These are phyloP conservation scores for Paraescarpia echinospica DNA, from an alignment of 1,140 invertebrate genomes.

Conservation along the genomic window DNA sequence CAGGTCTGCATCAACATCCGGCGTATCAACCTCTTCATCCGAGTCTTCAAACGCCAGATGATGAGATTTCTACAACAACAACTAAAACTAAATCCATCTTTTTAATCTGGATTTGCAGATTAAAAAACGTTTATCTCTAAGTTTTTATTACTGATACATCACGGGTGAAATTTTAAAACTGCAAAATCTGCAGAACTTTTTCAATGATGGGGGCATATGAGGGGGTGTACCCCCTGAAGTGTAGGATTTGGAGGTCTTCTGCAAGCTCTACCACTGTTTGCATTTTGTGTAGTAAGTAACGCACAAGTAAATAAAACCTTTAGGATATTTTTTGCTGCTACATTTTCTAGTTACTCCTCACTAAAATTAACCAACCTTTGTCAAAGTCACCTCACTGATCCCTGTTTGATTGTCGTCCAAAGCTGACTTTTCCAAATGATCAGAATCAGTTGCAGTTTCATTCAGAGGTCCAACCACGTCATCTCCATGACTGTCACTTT, in stretches of 20 bases:
- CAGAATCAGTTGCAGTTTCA: background rate
- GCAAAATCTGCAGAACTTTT: too few species aligned
- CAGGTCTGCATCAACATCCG: background rate
- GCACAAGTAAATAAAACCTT: background rate
- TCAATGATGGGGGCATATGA: too few species aligned
- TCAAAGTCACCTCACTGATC: background rate
- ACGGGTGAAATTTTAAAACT: too few species aligned
- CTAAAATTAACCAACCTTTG: background rate
- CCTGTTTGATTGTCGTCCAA: background rate
- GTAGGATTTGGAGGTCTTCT: too few species aligned
- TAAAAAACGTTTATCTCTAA: background rate
- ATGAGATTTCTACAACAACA: background rate
- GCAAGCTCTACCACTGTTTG: too few species aligned
- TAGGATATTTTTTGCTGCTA: background rate
- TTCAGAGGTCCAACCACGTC: background rate
- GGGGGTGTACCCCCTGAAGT: too few species aligned
- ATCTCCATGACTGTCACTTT: background rate
- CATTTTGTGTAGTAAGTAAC: too few species aligned
- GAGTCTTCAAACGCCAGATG: background rate
- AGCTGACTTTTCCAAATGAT: background rate
- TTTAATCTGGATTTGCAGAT: background rate
- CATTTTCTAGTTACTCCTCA: background rate
- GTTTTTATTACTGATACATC: background rate
- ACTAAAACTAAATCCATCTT: background rate
- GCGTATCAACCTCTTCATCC: background rate